Base-by-base conservation (phyloP, 2,888 invertebrate species). In the Cotesia congregata region DNA sequence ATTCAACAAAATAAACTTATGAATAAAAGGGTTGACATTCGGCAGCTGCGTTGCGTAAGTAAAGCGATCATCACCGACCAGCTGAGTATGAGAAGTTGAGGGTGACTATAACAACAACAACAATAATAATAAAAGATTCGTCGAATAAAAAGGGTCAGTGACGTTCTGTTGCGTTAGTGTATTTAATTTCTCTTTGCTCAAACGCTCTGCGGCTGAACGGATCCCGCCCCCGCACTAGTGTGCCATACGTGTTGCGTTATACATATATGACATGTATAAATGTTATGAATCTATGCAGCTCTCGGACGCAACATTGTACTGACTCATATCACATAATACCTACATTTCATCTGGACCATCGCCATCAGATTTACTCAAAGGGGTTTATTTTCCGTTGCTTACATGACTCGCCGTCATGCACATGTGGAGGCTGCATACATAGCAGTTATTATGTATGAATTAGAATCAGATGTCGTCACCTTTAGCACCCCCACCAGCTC, bases 121-220 rank as follows among this genome's bases (percentile, higher is more conserved):
- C 30, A 30, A 1, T 4, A 50, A 50, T 50, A 50, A 50, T 12
- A 12, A 50, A 12, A 50, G 50, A 50, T 50, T 7, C 12, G 12
- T 12, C 7, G 50, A 50, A 50, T 50, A 50, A 50, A 50, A 50
- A 50, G 50, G 50, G 50, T 50, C 50, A 50, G 50, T 50, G 50
- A 50, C 50, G 50, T 50, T 50, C 12, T 50, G 50, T 50, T 12
- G 50, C 50, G 50, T 50, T 50, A 50, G 50, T 50, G 50, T 50
- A 50, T 50, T 50, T 50, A 50, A 50, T 50, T 50, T 50, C 50
- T 50, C 50, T 50, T 50, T 50, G 50, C 50, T 50, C 50, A 50
- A 50, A 50, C 50, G 50, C 50, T 50, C 50, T 50, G 50, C 12
- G 12, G 50, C 50, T 12, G 50, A 50, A 12, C 50, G 50, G 7